Evolutionary conservation across 1,140 invertebrate species (phyloP).

Genomic region (Drosophila sproati): DNA sequence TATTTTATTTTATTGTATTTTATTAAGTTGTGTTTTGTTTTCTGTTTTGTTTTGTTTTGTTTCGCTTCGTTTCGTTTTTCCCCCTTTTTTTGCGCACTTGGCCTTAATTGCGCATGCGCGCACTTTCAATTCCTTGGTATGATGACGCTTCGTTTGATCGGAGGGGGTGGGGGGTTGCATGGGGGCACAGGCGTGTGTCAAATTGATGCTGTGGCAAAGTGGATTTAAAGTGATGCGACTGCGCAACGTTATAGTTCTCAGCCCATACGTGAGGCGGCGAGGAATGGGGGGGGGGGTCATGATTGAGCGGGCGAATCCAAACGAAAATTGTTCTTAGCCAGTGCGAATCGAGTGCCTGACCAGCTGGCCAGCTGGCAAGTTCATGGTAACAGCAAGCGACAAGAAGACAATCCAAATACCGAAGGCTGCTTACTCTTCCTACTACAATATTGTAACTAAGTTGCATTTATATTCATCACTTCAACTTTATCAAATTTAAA

Average conservation of each 20-base stretch:
- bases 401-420: slow-evolving; percentile 4
- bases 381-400: slow-evolving; percentile 25
- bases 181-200: slow-evolving; percentile 48
- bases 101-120: slow-evolving; percentile 77
- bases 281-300: not conserved
- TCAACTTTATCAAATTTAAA: too few relatives aligned
- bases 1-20: slow-evolving; percentile 25
- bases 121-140: slow-evolving; percentile 75
- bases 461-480: too few relatives aligned
- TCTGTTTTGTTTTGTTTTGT: slow-evolving; percentile 6
- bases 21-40: slow-evolving; percentile 21
- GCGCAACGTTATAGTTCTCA: slow-evolving; percentile 56
- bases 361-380: slow-evolving; percentile 36
- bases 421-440: slow-evolving; percentile 9
- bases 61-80: not conserved
- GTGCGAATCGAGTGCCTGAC: slow-evolving; percentile 15
- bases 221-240: slow-evolving; percentile 51
- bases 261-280: not conserved
- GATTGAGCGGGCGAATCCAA: slow-evolving; percentile 49
- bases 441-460: too few relatives aligned
- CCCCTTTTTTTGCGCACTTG: slow-evolving; percentile 63
- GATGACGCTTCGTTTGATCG: slow-evolving; percentile 27
- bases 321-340: slow-evolving; percentile 59
- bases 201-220: slow-evolving; percentile 57
- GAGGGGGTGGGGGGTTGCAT: not conserved